Evolutionary conservation across 1,140 invertebrate species (phyloP).

Genomic region (Zaprionus capensis): DNA sequence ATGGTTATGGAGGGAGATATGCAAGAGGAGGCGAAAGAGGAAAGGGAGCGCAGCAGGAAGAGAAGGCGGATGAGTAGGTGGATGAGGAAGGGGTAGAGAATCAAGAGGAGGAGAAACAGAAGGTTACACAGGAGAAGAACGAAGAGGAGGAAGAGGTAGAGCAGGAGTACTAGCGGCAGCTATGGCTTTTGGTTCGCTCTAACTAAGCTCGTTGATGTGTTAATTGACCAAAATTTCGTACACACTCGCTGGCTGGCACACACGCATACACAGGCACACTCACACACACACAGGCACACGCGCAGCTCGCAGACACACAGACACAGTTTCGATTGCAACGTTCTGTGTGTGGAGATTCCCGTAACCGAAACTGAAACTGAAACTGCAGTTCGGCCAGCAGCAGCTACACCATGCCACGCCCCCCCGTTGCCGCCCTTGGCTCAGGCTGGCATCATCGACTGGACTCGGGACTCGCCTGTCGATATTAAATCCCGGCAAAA

Average conservation of each 20-base stretch:
- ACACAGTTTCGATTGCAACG: conserved; percentile 16
- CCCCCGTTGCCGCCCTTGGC: background rate
- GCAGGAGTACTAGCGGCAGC: background rate
- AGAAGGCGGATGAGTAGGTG: background rate
- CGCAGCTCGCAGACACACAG: conserved; percentile 10
- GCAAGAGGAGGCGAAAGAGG: too few relatives aligned
- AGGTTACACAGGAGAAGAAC: background rate
- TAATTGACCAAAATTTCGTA: conserved; percentile 83
- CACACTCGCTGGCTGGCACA: conserved; percentile 60
- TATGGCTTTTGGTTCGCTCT: conserved; percentile 40
- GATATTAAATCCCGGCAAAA: conserved; percentile 83
- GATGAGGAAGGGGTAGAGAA: background rate
- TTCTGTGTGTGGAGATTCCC: conserved; percentile 1
- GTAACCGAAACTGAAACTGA: conserved; percentile 45
- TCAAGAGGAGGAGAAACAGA: too few relatives aligned
- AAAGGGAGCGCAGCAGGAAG: too few relatives aligned
- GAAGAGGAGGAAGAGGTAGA: background rate
- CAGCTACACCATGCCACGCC: background rate
- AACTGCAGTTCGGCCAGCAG: conserved; percentile 47
- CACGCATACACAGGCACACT: conserved; percentile 15
- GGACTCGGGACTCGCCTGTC: conserved; percentile 50
- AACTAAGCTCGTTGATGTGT: conserved; percentile 78
- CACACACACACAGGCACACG: conserved; percentile 18
- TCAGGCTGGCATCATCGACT: background rate
- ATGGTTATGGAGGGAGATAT: too few relatives aligned